Evolutionary conservation across 2,797 vertebrate genomes (phyloP).

Genomic region (Pteropus rufus): DNA sequence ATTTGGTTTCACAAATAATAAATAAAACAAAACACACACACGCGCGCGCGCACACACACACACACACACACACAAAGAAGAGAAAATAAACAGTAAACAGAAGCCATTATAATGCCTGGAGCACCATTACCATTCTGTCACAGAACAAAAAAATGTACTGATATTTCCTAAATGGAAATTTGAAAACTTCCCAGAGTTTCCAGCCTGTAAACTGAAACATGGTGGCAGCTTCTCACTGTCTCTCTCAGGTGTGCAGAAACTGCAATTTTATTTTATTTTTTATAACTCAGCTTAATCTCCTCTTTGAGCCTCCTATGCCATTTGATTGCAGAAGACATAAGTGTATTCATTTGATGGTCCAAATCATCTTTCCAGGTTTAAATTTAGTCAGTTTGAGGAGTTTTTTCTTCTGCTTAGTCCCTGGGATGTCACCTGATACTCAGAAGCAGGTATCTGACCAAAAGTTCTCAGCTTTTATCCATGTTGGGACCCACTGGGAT

Average conservation of each 20-base stretch:
- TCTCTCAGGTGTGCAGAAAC: background rate
- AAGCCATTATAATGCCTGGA: background rate
- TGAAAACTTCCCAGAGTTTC: background rate
- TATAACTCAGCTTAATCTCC: background rate
- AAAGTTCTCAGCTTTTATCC: background rate
- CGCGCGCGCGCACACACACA: too few relatives aligned
- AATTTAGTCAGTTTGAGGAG: background rate
- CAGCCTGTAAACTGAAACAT: background rate
- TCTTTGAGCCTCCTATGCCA: background rate
- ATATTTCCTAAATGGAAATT: background rate
- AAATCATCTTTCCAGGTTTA: background rate
- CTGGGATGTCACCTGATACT: background rate
- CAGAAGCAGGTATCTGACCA: background rate
- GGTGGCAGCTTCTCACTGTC: background rate
- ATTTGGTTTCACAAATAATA: background rate
- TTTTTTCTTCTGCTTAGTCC: background rate
- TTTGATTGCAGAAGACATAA: background rate
- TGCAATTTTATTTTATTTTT: background rate
- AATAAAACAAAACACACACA: background rate
- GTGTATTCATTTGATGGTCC: background rate
- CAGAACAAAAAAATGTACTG: background rate
- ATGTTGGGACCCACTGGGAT: background rate
- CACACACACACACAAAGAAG: background rate
- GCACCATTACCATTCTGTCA: background rate
- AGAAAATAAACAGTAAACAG: background rate